Conservation (phyloP, 2,888 invertebrate genomes). For the Limnephilus rhombicus region DNA sequence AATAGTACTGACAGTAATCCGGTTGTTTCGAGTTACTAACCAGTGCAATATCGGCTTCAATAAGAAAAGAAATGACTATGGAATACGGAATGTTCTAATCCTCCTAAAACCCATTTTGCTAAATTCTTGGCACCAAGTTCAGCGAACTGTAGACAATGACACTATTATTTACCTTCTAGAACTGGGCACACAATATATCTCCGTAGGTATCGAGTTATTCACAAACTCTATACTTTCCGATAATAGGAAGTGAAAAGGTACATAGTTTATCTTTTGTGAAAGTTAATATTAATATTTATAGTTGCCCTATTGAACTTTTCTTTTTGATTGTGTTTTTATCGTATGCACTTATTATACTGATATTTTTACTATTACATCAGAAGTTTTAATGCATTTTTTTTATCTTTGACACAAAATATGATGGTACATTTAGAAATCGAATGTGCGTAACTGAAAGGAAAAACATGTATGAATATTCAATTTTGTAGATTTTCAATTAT, state of each 20-base stretch:
- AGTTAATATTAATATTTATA: neutral
- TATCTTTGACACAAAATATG: neutral
- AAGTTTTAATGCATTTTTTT: neutral
- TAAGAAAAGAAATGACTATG: neutral
- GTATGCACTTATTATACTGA: neutral
- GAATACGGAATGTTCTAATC: conserved; percentile 21
- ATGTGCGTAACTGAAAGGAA: neutral
- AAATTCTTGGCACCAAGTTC: conserved; percentile 2
- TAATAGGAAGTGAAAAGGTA: neutral
- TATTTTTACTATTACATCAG: neutral
- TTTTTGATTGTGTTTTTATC: neutral
- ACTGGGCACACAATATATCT: neutral
- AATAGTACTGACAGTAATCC: conserved; percentile 3
- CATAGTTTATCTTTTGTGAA: neutral
- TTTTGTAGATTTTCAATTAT: neutral
- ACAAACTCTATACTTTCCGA: neutral
- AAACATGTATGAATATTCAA: neutral
- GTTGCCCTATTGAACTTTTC: conserved; percentile 32
- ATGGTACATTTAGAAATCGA: neutral
- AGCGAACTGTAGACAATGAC: neutral
- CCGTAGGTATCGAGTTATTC: no score
- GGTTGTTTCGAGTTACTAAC: conserved; percentile 10
- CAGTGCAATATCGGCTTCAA: neutral
- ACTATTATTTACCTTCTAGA: neutral
- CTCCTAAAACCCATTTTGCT: neutral